A percentile compares a stretch with the other conserved stretches of the same genome.
phyloP scores from a whole-genome alignment of 2,113 vertebrate genomes.

The Tympanuchus pallidicinctus region DNA sequence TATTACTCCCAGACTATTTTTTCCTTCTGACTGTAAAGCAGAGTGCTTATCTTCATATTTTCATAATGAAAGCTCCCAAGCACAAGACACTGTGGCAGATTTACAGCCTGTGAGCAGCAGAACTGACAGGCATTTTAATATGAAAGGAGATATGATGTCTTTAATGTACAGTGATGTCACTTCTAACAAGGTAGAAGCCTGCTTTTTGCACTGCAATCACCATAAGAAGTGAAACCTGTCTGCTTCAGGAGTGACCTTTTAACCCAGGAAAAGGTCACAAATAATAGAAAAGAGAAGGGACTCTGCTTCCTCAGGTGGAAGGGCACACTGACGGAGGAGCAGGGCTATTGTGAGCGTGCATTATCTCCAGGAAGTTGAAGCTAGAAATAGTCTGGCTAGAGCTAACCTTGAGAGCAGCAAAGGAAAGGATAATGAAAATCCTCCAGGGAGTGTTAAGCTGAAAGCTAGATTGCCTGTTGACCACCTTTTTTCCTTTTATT shows the following conservation, averaged over 20 bases:
- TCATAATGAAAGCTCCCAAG: constrained; percentile 82
- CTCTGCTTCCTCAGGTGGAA: constrained; percentile 74
- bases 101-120: constrained; percentile 76
- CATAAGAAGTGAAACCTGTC: constrained; percentile 82
- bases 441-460: constrained; percentile 87
- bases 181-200: constrained; percentile 77
- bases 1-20: constrained; percentile 65
- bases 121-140: constrained; percentile 85
- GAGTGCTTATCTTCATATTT: constrained; percentile 80
- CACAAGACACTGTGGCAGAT: constrained; percentile 75
- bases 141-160: constrained; percentile 82
- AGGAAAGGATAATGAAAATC: constrained; percentile 90
- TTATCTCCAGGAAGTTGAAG: constrained; percentile 79
- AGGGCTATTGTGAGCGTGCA: constrained; percentile 75
- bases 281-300: constrained; percentile 81
- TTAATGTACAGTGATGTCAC: constrained; percentile 85
- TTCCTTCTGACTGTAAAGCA: constrained; percentile 73
- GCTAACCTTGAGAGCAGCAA: constrained; percentile 87
- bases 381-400: constrained; percentile 82
- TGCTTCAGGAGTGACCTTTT: constrained; percentile 79
- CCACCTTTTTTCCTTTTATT: constrained; percentile 77
- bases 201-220: constrained; percentile 66
- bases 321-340: constrained; percentile 73
- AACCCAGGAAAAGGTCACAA: constrained; percentile 82
- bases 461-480: constrained; percentile 83